phyloP scores from a whole-genome alignment of 1,140 invertebrate species.

The Drosophila melanogaster region Release_6_plus_ISO1_MT NT_033779.5:12432001-12432500 shows the following conservation, averaged over 20 bases:
- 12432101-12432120: constrained; percentile 70
- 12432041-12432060: constrained; percentile 48
- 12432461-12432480: constrained; percentile 70
- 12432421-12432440: constrained; percentile 76
- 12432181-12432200: constrained; percentile 50
- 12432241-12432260: neutral
- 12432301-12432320: constrained; percentile 39
- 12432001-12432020: constrained; percentile 5
- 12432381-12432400: constrained; percentile 16
- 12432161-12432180: constrained; percentile 21
- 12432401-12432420: constrained; percentile 75
- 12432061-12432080: constrained; percentile 78
- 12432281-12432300: no score
- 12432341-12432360: constrained; percentile 72
- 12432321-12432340: constrained; percentile 58
- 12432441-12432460: constrained; percentile 72
- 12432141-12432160: constrained; percentile 41
- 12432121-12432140: constrained; percentile 81
- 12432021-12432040: constrained; percentile 52
- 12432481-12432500: constrained; percentile 79
- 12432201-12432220: constrained; percentile 16
- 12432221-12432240: neutral
- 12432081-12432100: constrained; percentile 66
- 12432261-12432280: no score
- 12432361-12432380: constrained; percentile 65